These are phyloP conservation scores for Teinopalpus imperialis DNA, from an alignment of 2,888 invertebrate genomes.

Conservation along the genomic window DNA sequence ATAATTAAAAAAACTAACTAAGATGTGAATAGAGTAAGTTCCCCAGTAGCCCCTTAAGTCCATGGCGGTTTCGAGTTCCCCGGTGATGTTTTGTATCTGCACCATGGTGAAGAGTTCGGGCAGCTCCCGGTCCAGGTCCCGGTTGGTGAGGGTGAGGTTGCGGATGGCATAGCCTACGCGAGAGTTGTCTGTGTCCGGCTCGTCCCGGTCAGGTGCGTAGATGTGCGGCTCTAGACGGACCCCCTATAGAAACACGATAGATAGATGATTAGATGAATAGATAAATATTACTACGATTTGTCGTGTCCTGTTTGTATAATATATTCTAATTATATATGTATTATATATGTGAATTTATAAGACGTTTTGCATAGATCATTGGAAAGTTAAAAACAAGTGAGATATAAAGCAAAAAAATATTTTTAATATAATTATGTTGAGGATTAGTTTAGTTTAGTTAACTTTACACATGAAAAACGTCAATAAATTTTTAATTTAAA, in stretches of 20 bases:
- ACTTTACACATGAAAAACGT: too few relatives aligned
- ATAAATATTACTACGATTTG: too few relatives aligned
- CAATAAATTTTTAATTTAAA: too few relatives aligned
- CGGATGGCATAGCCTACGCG: conserved; percentile 73
- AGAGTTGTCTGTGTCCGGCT: conserved; percentile 77
- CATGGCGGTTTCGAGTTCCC: conserved; percentile 63
- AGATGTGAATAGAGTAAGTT: conserved; percentile 73
- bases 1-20: conserved; percentile 54
- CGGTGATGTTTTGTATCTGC: conserved; percentile 54
- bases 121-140: conserved; percentile 45
- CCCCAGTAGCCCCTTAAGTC: conserved; percentile 81
- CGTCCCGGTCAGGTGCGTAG: conserved; percentile 77
- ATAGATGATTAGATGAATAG: too few relatives aligned
- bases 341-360: too few relatives aligned
- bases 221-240: conserved; percentile 49
- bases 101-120: conserved; percentile 58
- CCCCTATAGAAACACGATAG: conserved; percentile 48
- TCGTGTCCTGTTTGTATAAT: too few relatives aligned
- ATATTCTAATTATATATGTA: too few relatives aligned
- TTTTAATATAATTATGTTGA: too few relatives aligned
- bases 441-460: too few relatives aligned
- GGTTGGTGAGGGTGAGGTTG: conserved; percentile 40
- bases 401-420: too few relatives aligned
- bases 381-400: too few relatives aligned
- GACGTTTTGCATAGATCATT: too few relatives aligned